Evolutionary conservation across 2,888 invertebrate species (phyloP).

Genomic region (Toxonevra muliebris): DNA sequence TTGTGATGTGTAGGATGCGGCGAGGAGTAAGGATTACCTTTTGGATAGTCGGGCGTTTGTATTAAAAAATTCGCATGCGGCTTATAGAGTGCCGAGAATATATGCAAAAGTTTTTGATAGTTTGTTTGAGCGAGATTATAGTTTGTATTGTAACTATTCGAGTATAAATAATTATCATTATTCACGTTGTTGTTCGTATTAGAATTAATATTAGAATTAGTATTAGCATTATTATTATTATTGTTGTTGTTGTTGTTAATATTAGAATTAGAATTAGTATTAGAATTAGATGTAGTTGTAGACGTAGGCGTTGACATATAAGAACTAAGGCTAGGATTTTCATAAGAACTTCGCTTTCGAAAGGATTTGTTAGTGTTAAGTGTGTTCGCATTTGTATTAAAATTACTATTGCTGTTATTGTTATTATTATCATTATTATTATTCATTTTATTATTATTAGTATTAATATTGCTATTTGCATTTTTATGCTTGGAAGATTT

Average conservation of each 20-base stretch:
- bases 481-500: slow-evolving; percentile 47
- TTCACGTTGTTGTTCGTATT: slow-evolving; percentile 39
- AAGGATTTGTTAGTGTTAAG: slow-evolving; percentile 37
- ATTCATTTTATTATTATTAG: slow-evolving; percentile 34
- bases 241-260: slow-evolving; percentile 28
- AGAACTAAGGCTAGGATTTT: slow-evolving; percentile 42
- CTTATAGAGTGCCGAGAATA: slow-evolving; percentile 53
- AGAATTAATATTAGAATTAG: slow-evolving; percentile 27
- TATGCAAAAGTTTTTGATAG: slow-evolving; percentile 52
- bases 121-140: slow-evolving; percentile 52
- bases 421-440: slow-evolving; percentile 34
- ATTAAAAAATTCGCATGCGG: slow-evolving; percentile 53
- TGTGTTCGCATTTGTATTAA: slow-evolving; percentile 32
- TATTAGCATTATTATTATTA: slow-evolving; percentile 26
- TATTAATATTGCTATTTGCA: slow-evolving; percentile 27
- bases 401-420: slow-evolving; percentile 36
- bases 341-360: slow-evolving; percentile 48
- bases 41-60: slow-evolving; percentile 56
- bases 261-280: slow-evolving; percentile 29
- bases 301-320: slow-evolving; percentile 34
- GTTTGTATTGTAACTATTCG: slow-evolving; percentile 48
- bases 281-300: slow-evolving; percentile 32
- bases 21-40: slow-evolving; percentile 45
- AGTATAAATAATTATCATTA: slow-evolving; percentile 42
- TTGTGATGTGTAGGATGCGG: no score